Evolutionary conservation across 1,140 invertebrate species (phyloP).

Genomic region (Hirudo medicinalis): DNA sequence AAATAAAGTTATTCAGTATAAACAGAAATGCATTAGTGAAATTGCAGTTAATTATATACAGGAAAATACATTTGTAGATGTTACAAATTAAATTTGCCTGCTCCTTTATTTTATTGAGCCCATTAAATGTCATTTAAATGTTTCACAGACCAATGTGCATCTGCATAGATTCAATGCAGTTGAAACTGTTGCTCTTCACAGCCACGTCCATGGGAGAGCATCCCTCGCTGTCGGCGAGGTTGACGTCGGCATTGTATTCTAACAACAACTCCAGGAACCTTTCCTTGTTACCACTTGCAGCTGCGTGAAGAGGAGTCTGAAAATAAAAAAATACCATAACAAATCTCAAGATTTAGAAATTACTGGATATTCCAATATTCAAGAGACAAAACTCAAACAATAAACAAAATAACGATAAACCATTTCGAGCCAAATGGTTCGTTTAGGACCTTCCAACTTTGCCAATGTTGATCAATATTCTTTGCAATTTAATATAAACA

Average conservation of each 20-base stretch:
- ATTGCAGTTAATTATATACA: too few species aligned
- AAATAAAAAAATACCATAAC: background rate
- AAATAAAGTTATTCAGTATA: too few species aligned
- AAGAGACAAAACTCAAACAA: too few species aligned
- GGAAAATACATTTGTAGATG: too few species aligned
- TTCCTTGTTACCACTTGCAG: conserved; percentile 63
- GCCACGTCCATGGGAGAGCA: conserved; percentile 27
- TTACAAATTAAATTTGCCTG: too few species aligned
- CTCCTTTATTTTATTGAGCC: too few species aligned
- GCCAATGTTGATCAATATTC: conserved; percentile 5
- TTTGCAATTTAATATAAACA: background rate
- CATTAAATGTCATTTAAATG: too few species aligned
- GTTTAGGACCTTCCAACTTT: background rate
- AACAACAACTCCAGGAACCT: conserved; percentile 58
- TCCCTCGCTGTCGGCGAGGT: conserved; percentile 39
- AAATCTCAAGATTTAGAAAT: too few species aligned
- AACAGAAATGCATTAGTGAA: too few species aligned
- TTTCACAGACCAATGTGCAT: conserved; percentile 1
- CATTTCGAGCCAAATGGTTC: too few species aligned
- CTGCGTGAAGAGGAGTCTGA: conserved; percentile 60
- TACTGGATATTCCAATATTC: too few species aligned
- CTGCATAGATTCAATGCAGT: conserved; percentile 4
- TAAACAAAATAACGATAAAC: too few species aligned
- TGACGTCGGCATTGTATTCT: conserved; percentile 46
- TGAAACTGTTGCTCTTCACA: conserved; percentile 1